These are phyloP conservation scores for Eupithecia abbreviata DNA, from an alignment of 2,888 invertebrate genomes.

Conservation along the genomic window DNA sequence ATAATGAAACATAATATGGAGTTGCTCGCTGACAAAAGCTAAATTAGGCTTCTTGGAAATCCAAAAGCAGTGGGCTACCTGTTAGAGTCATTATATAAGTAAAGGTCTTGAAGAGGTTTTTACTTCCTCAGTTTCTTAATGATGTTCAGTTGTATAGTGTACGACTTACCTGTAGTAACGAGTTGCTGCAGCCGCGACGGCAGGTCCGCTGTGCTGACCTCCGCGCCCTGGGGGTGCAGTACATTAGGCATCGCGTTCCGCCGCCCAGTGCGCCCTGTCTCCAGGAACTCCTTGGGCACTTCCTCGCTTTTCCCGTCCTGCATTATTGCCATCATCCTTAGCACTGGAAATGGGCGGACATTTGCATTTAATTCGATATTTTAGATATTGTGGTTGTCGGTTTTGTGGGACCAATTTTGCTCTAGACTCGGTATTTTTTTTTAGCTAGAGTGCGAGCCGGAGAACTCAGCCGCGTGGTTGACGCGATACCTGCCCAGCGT, in stretches of 20 bases:
- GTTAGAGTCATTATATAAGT: too few species aligned
- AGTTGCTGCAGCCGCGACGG: conserved; percentile 89
- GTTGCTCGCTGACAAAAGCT: background rate
- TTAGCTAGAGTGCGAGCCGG: background rate
- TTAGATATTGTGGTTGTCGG: background rate
- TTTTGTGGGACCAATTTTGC: background rate
- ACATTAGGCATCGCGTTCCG: conserved; percentile 95
- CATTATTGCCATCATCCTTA: conserved; percentile 86
- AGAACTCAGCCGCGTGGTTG: background rate
- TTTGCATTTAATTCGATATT: background rate
- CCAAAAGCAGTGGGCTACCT: background rate
- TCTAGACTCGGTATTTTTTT: background rate
- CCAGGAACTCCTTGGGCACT: conserved; percentile 90
- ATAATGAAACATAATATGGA: background rate
- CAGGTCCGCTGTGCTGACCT: conserved; percentile 89
- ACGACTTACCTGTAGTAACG: conserved; percentile 83
- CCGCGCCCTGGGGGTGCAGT: conserved; percentile 88
- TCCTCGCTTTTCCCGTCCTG: conserved; percentile 83
- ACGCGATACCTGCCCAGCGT: background rate
- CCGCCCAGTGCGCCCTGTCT: conserved; percentile 93
- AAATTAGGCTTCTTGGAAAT: background rate
- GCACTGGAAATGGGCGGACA: conserved; percentile 64
- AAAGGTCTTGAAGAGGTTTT: background rate
- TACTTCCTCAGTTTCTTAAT: background rate
- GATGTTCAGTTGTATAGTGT: too few species aligned